Conservation (phyloP, 2,797 vertebrate genomes). For the Hydrolagus colliei region DNA sequence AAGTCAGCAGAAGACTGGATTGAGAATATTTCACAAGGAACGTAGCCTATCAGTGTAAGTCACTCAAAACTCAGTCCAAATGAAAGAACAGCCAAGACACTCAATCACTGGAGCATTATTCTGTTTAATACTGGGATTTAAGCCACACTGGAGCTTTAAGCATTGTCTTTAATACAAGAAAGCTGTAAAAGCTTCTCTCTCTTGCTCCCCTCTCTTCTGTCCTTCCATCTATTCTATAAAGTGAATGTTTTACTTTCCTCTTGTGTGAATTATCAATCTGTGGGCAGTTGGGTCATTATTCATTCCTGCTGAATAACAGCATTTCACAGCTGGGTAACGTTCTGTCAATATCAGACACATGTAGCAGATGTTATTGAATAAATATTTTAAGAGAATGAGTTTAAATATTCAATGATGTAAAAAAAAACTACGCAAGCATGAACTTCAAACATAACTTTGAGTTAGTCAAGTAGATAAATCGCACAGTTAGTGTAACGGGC, state of each 20-base stretch:
- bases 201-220: no score
- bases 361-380: slow-evolving; percentile 4
- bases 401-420: background rate
- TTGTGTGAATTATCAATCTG: no score
- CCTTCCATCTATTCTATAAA: no score
- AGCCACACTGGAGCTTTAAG: background rate
- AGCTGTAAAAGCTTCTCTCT: no score
- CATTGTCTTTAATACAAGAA: background rate
- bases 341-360: background rate
- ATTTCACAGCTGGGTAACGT: background rate
- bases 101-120: background rate
- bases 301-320: background rate
- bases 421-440: background rate
- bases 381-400: background rate
- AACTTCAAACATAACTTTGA: background rate
- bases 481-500: background rate
- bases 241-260: no score
- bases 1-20: no score
- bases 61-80: no score
- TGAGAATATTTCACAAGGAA: no score
- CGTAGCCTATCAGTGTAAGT: no score
- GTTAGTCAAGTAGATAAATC: background rate
- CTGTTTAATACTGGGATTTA: background rate
- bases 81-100: no score
- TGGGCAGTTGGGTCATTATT: background rate